Conservation (phyloP, 1,140 invertebrate species). For the Atopsyche davidsoni region DNA sequence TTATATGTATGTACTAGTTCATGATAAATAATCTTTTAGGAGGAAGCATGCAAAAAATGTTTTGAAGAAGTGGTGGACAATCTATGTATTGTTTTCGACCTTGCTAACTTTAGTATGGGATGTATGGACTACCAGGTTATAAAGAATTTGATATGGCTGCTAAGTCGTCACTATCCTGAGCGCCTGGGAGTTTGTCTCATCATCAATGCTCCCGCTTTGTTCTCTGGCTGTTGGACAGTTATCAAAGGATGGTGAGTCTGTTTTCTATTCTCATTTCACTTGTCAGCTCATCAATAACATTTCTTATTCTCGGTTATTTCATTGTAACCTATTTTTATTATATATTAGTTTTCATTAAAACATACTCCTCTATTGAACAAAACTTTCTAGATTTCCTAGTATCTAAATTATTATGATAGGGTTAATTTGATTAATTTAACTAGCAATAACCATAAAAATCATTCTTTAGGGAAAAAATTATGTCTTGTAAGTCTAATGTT, state of each 20-base stretch:
- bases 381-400: no score
- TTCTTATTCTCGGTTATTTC: no score
- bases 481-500: no score
- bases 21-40: conserved; percentile 41
- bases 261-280: no score
- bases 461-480: no score
- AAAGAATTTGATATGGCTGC: conserved; percentile 69
- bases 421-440: no score
- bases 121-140: conserved; percentile 74
- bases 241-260: conserved; percentile 61
- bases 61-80: conserved; percentile 75
- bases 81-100: conserved; percentile 69
- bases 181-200: conserved; percentile 67
- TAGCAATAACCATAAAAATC: no score
- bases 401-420: no score
- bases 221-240: conserved; percentile 66
- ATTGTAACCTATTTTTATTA: no score
- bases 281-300: background rate
- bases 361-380: no score
- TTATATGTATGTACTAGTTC: no score
- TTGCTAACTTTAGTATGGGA: conserved; percentile 62
- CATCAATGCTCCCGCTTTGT: conserved; percentile 63
- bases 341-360: no score
- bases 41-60: conserved; percentile 68
- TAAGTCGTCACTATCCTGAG: conserved; percentile 69